These are phyloP conservation scores for Ceyx margarethae DNA, from an alignment of 2,113 vertebrate genomes.

Conservation along the genomic window DNA sequence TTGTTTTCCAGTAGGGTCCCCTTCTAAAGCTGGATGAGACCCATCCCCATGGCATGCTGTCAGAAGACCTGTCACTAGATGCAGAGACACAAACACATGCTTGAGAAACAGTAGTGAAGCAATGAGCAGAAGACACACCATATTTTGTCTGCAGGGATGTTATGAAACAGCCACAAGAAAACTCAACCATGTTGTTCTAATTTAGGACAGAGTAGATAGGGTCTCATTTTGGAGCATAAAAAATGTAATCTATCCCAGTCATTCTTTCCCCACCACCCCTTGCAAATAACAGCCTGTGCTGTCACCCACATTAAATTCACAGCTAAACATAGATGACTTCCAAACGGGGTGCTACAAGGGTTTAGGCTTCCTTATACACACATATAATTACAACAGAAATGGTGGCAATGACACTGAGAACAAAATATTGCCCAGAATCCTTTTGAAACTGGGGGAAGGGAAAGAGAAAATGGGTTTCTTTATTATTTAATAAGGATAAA, in stretches of 20 bases:
- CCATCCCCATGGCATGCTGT: background rate
- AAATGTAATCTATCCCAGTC: background rate
- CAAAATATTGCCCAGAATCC: constrained; percentile 1
- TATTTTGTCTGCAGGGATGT: constrained; percentile 29
- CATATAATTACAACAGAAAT: background rate
- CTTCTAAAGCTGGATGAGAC: background rate
- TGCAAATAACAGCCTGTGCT: background rate
- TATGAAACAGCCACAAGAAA: constrained; percentile 46
- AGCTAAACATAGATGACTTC: constrained; percentile 19
- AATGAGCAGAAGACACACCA: background rate
- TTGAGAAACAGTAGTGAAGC: constrained; percentile 37
- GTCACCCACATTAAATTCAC: constrained; percentile 6
- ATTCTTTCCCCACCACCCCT: background rate
- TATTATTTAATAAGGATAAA: background rate
- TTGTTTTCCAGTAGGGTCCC: background rate
- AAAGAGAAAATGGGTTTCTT: background rate
- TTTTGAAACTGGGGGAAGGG: background rate
- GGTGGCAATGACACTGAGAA: background rate
- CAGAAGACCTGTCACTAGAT: background rate
- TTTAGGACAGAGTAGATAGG: constrained; percentile 12
- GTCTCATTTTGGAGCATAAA: constrained; percentile 9
- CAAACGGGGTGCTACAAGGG: background rate
- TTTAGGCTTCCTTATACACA: background rate
- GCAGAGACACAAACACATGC: background rate
- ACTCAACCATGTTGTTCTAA: constrained; percentile 21